Base-by-base conservation (phyloP, 2,888 invertebrate genomes). In the Drosophila phalerata region DNA sequence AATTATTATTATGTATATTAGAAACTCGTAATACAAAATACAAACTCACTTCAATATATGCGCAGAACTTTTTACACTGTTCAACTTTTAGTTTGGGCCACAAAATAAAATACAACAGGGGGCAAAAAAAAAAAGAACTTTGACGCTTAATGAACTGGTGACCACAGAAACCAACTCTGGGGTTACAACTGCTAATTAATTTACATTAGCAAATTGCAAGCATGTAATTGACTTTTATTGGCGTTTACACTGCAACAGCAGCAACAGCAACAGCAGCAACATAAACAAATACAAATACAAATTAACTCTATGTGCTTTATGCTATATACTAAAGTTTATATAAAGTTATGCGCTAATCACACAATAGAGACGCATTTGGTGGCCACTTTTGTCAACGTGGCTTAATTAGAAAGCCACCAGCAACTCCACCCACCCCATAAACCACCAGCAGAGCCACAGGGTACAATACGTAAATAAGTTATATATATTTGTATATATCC, bases 131-230 rank as follows among this genome's bases (percentile, higher is more conserved):
- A n/a, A 40, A 40, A 32, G 25, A 55, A 67, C 42, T 77, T 83
- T 69, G 49, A 45, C 51, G 81, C 64, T 75, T 80, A 77, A 86
- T 84, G 78, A 84, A 84, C 87, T 78, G 64, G 68, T 69, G 55
- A 74, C 81, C 84, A 30, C 81, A 76, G 70, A 69, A 63, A 62
- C 73, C 73, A 49, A 67, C 64, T 63, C 67, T 73, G 63, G 47
- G 87, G 62, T 78, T 67, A 60, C 60, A 68, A 62, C 61, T 73
- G 66, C 85, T 84, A 84, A 84, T 86, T 84, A 86, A 84, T 81
- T 84, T 76, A 70, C 81, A 83, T 84, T 81, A 81, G 81, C 72
- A 81, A 84, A 77, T 81, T 84, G 74, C 75, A 75, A 81, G 68
- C 72, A 49, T 66, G 65, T 80, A 80, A 80, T 73, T 77, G 69